Conservation (phyloP, 1,140 invertebrate species). For the Thaumetopoea pityocampa region DNA sequence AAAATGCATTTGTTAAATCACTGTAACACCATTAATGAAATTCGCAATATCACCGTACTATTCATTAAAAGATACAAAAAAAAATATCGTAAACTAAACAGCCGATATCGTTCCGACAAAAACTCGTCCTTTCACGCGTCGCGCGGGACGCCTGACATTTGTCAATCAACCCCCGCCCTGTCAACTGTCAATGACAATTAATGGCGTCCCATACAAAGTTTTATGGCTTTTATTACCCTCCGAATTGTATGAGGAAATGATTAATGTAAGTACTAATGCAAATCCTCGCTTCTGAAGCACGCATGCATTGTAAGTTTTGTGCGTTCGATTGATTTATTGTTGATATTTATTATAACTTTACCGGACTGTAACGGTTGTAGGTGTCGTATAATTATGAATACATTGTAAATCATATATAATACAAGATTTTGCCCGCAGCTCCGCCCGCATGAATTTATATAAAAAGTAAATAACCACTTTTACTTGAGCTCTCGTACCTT, state of each 20-base stretch:
- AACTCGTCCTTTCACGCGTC: slow-evolving; percentile 46
- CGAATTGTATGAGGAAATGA: slow-evolving; percentile 61
- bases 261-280: slow-evolving; percentile 73
- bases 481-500: too few species aligned
- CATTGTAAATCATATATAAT: too few species aligned
- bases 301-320: slow-evolving; percentile 44
- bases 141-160: slow-evolving; percentile 64
- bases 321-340: slow-evolving; percentile 64
- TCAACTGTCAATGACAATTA: slow-evolving; percentile 70
- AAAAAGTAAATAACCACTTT: too few species aligned
- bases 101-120: slow-evolving; percentile 24
- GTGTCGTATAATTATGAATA: too few species aligned
- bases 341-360: too few species aligned
- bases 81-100: too few species aligned
- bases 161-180: slow-evolving; percentile 64
- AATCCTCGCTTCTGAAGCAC: slow-evolving; percentile 55
- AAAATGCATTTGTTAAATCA: too few species aligned
- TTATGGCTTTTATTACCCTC: slow-evolving; percentile 60
- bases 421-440: too few species aligned
- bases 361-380: too few species aligned
- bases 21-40: slow-evolving; percentile 20
- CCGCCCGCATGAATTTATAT: too few species aligned
- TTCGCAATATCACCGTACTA: slow-evolving; percentile 38
- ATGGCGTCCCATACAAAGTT: slow-evolving; percentile 64
- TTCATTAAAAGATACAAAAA: slow-evolving; percentile 34